These are phyloP conservation scores for Heliothis virescens DNA, from an alignment of 1,140 invertebrate species.

Conservation along the genomic window DNA sequence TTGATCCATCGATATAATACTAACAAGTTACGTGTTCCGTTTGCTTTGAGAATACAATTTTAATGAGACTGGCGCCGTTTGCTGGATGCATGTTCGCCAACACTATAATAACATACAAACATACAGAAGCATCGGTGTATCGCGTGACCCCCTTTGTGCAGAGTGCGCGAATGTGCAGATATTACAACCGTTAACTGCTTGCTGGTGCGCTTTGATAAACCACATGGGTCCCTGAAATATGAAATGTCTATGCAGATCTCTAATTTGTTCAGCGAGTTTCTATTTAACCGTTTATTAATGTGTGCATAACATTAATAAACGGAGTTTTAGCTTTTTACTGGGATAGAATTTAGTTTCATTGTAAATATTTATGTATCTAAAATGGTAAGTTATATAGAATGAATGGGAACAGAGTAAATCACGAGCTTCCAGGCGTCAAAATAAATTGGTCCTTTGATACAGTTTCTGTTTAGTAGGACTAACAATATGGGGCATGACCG, in stretches of 20 bases:
- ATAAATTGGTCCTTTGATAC: too few species aligned
- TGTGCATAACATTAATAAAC: neutral
- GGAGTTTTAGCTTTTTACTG: neutral
- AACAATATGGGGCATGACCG: too few species aligned
- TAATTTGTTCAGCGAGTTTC: neutral
- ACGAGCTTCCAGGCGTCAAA: too few species aligned
- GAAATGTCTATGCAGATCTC: neutral
- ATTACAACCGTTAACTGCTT: neutral
- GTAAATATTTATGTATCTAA: too few species aligned
- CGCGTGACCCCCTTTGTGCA: constrained; percentile 22
- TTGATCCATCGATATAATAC: constrained; percentile 12
- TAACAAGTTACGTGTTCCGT: constrained; percentile 3
- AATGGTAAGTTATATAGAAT: too few species aligned
- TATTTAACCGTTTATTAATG: too few species aligned
- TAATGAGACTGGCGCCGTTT: constrained; percentile 20
- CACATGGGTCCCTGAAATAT: constrained; percentile 10
- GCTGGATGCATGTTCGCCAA: neutral
- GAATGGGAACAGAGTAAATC: too few species aligned
- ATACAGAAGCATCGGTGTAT: neutral
- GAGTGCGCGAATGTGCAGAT: constrained; percentile 7
- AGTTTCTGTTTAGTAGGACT: too few species aligned
- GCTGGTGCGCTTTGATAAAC: neutral
- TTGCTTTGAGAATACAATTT: constrained; percentile 27
- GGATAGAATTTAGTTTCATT: too few species aligned
- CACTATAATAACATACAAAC: constrained; percentile 23